These are phyloP conservation scores for Zele albiditarsus DNA, from an alignment of 2,888 invertebrate species.

Conservation along the genomic window DNA sequence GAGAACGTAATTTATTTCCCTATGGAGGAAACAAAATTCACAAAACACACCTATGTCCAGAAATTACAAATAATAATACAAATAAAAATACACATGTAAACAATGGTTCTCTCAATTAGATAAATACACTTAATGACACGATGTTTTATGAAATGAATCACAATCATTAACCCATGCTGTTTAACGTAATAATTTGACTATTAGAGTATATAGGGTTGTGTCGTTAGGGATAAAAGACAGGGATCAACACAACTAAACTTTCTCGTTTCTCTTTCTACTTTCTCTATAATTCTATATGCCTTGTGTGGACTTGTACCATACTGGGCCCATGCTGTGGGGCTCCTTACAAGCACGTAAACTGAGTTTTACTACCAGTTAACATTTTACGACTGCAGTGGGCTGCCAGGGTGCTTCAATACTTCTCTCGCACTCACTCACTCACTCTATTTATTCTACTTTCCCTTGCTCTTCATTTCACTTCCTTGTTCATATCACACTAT, in stretches of 20 bases:
- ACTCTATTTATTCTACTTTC: slow-evolving; percentile 28
- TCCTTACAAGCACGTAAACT: slow-evolving; percentile 72
- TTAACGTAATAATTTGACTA: slow-evolving; percentile 68
- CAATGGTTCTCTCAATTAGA: not conserved
- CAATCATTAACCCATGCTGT: slow-evolving; percentile 47
- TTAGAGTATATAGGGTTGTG: slow-evolving; percentile 62
- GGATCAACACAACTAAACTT: slow-evolving; percentile 39
- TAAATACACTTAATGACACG: slow-evolving; percentile 7
- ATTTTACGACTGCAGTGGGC: slow-evolving; percentile 71
- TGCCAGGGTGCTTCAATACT: slow-evolving; percentile 55
- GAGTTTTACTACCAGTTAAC: slow-evolving; percentile 72
- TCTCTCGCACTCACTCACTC: slow-evolving; percentile 40
- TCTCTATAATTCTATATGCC: slow-evolving; percentile 19
- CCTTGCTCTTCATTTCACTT: slow-evolving; percentile 1
- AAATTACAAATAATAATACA: too few relatives aligned
- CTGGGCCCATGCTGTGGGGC: slow-evolving; percentile 60
- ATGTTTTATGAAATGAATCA: slow-evolving; percentile 39
- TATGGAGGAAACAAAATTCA: too few relatives aligned
- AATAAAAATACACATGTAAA: too few relatives aligned
- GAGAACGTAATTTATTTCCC: too few relatives aligned
- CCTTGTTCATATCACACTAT: slow-evolving; percentile 40
- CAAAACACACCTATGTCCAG: too few relatives aligned
- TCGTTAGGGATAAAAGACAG: slow-evolving; percentile 49
- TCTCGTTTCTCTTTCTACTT: slow-evolving; percentile 8
- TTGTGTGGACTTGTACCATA: slow-evolving; percentile 21